phyloP scores from a whole-genome alignment of 1,140 invertebrate species.

The Cydia pomonella region DNA sequence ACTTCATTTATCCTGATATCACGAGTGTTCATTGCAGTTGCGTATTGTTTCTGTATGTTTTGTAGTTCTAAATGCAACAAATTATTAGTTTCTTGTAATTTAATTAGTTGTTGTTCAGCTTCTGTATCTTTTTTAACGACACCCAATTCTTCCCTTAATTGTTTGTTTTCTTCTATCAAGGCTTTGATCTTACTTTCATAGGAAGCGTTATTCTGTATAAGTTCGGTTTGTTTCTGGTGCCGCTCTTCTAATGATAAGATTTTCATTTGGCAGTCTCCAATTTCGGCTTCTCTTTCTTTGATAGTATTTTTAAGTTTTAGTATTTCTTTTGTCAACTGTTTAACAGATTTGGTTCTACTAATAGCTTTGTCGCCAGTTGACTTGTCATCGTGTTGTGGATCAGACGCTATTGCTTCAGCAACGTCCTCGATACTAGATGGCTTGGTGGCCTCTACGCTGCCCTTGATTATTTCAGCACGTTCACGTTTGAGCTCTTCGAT shows the following conservation, averaged over 20 bases:
- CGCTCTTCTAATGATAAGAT: conserved; percentile 75
- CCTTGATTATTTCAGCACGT: conserved; percentile 72
- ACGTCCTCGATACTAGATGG: conserved; percentile 54
- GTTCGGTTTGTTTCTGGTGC: conserved; percentile 69
- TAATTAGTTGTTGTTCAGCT: conserved; percentile 50
- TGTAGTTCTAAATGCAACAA: conserved; percentile 63
- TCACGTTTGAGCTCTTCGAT: conserved; percentile 75
- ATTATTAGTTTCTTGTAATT: conserved; percentile 51
- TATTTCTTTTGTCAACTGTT: conserved; percentile 79
- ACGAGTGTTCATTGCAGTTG: conserved; percentile 50
- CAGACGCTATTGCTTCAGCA: conserved; percentile 49
- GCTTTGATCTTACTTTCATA: conserved; percentile 63
- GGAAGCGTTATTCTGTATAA: conserved; percentile 52
- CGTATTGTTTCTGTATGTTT: conserved; percentile 67
- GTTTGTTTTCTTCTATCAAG: conserved; percentile 62
- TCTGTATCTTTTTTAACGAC: conserved; percentile 56
- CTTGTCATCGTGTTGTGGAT: conserved; percentile 65
- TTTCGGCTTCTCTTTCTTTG: conserved; percentile 81
- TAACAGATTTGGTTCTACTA: conserved; percentile 69
- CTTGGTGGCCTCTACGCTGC: conserved; percentile 63
- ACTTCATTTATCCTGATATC: conserved; percentile 69
- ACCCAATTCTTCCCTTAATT: conserved; percentile 68
- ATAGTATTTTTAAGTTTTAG: conserved; percentile 75
- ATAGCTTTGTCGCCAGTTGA: conserved; percentile 57
- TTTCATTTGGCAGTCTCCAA: conserved; percentile 78